Conservation (phyloP, 2,888 invertebrate species). For the Tinea semifulvella region DNA sequence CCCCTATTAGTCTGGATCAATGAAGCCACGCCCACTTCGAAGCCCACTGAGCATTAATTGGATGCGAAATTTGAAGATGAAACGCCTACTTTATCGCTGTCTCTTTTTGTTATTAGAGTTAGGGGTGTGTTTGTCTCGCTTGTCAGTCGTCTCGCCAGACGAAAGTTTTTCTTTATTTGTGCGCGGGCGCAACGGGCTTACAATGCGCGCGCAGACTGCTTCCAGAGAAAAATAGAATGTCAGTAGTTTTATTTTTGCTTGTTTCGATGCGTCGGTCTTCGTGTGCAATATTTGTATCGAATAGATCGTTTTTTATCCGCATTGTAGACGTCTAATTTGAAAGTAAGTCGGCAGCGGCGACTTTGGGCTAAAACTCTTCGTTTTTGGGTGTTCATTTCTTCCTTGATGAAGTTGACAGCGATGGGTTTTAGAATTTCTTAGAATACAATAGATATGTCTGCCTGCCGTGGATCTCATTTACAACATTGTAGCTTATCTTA, state of each 20-base stretch:
- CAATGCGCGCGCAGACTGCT: slow-evolving; percentile 50
- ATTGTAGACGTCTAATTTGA: slow-evolving; percentile 48
- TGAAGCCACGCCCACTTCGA: slow-evolving; percentile 50
- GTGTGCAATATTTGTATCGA: slow-evolving; percentile 63
- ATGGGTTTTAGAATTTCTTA: slow-evolving; percentile 12
- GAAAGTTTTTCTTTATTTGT: slow-evolving; percentile 44
- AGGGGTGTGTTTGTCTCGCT: slow-evolving; percentile 26
- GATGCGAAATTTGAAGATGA: slow-evolving; percentile 46
- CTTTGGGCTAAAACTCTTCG: slow-evolving; percentile 27
- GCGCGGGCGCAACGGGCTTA: slow-evolving; percentile 44
- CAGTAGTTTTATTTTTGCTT: slow-evolving; percentile 43
- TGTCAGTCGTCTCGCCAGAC: slow-evolving; percentile 28
- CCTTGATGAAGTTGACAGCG: slow-evolving; percentile 37
- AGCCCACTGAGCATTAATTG: slow-evolving; percentile 66
- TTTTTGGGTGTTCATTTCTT: slow-evolving; percentile 23
- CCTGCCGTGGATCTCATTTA: too few relatives aligned
- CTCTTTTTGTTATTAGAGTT: slow-evolving; percentile 26
- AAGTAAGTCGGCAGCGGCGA: slow-evolving; percentile 40
- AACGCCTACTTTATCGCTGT: slow-evolving; percentile 43
- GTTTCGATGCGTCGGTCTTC: slow-evolving; percentile 33
- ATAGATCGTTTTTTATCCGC: slow-evolving; percentile 41
- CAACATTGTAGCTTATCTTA: too few relatives aligned
- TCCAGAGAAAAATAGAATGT: slow-evolving; percentile 59
- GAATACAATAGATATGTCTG: slow-evolving; percentile 3
- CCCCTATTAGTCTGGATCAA: slow-evolving; percentile 58